Percentiles rank a stretch among this genome's conserved stretches.
These are phyloP conservation scores for Nephrotoma appendiculata DNA, from an alignment of 2,888 invertebrate species.

Conservation along the genomic window DNA sequence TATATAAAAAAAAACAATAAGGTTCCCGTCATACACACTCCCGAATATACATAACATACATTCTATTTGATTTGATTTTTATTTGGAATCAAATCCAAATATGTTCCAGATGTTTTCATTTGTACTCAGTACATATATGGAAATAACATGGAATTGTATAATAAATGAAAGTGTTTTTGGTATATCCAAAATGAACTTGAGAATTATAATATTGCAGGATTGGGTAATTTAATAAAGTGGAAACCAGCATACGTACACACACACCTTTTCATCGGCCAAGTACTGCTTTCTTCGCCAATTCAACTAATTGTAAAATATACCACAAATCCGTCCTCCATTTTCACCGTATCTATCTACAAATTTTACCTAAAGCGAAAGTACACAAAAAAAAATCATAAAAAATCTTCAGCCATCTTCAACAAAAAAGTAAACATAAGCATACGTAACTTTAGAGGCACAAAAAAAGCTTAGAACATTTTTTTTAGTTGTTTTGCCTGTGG, in stretches of 20 bases:
- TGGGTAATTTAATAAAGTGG: not conserved
- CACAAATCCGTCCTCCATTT: not conserved
- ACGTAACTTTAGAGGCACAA: not conserved
- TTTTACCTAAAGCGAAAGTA: not conserved
- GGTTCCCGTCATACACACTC: not conserved
- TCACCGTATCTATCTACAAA: not conserved
- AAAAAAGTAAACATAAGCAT: not conserved
- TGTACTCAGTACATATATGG: not conserved
- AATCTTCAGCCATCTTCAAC: not conserved
- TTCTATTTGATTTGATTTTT: not conserved
- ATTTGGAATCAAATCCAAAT: not conserved
- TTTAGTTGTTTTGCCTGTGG: not conserved
- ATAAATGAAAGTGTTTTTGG: not conserved
- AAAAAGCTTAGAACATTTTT: not conserved
- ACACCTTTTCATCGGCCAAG: not conserved
- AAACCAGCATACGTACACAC: not conserved
- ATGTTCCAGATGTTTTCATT: not conserved
- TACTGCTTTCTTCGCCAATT: not conserved
- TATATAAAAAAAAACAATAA: not conserved
- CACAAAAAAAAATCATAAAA: not conserved
- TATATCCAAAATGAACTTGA: not conserved
- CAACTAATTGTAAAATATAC: not conserved
- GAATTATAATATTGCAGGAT: not conserved
- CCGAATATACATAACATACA: not conserved
- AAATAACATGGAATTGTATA: not conserved